Percentiles rank a stretch among this genome's conserved stretches.
Evolutionary conservation across 1,140 invertebrate genomes (phyloP).

Genomic region (Polyergus mexicanus): DNA sequence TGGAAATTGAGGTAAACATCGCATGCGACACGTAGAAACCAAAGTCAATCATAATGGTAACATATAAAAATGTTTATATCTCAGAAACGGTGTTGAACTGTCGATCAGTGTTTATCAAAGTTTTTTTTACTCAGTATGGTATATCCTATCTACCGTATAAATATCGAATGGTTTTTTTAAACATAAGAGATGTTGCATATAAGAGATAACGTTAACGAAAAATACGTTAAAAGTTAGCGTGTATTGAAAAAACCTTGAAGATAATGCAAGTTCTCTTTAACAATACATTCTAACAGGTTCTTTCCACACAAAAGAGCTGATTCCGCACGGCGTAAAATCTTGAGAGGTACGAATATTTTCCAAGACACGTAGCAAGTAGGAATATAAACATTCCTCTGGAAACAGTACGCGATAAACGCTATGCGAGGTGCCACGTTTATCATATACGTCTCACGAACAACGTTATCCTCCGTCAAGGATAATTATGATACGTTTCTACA

Average conservation of each 20-base stretch:
- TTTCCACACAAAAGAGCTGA: slow-evolving; percentile 12
- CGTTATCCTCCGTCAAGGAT: slow-evolving; percentile 22
- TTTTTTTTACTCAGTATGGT: too few species aligned
- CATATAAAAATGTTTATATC: too few species aligned
- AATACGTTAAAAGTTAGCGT: slow-evolving; percentile 16
- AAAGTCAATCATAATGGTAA: too few species aligned
- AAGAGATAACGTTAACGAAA: not conserved
- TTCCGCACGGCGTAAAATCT: slow-evolving; percentile 17
- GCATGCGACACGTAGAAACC: too few species aligned
- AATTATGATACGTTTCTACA: slow-evolving; percentile 47
- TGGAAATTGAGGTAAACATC: too few species aligned
- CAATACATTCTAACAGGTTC: slow-evolving; percentile 35
- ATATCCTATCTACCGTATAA: too few species aligned
- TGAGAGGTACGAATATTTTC: slow-evolving; percentile 2
- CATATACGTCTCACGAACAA: slow-evolving; percentile 15
- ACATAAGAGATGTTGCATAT: too few species aligned
- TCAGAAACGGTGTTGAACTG: too few species aligned
- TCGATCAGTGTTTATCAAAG: too few species aligned
- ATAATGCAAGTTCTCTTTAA: slow-evolving; percentile 8
- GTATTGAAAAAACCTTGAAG: not conserved
- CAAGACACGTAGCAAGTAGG: slow-evolving; percentile 18
- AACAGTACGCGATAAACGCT: slow-evolving; percentile 20
- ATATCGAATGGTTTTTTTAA: too few species aligned
- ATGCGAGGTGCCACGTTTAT: slow-evolving; percentile 23
- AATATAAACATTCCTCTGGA: slow-evolving; percentile 14